A percentile compares a stretch with the other conserved stretches of the same genome.
phyloP scores from a whole-genome alignment of 2,888 invertebrate species.

The Neoascia interrupta region DNA sequence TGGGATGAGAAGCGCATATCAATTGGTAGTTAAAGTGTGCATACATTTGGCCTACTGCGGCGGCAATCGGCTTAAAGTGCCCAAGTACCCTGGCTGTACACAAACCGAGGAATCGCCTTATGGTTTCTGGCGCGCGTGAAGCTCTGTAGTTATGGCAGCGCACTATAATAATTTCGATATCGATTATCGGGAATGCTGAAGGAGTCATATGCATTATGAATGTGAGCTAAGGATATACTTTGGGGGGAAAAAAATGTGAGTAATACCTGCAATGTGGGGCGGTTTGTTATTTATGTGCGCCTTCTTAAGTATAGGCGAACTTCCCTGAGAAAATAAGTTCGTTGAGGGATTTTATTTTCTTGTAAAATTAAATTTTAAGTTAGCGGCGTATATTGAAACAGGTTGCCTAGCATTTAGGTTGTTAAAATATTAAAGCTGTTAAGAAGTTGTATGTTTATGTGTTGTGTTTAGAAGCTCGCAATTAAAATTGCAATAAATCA shows the following conservation, averaged over 20 bases:
- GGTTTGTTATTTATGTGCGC: constrained; percentile 46
- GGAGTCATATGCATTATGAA: constrained; percentile 14
- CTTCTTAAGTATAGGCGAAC: constrained; percentile 47
- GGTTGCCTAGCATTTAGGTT: too few species aligned
- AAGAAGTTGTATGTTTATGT: too few species aligned
- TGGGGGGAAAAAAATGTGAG: background rate
- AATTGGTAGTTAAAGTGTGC: constrained; percentile 58
- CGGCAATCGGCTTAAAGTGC: constrained; percentile 55
- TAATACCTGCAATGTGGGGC: constrained; percentile 10
- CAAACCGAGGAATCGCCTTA: constrained; percentile 9
- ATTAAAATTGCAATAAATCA: too few species aligned
- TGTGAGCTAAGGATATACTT: background rate
- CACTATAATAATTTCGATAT: constrained; percentile 63
- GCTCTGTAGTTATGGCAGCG: constrained; percentile 64
- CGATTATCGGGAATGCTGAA: constrained; percentile 57
- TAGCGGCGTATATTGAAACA: too few species aligned
- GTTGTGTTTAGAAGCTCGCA: too few species aligned
- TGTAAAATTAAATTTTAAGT: too few species aligned
- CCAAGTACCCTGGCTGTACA: constrained; percentile 39
- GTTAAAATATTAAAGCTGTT: too few species aligned
- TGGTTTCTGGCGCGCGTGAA: constrained; percentile 10
- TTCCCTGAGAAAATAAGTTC: constrained; percentile 17
- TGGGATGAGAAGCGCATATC: constrained; percentile 25
- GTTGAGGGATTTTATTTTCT: too few species aligned
- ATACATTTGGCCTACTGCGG: constrained; percentile 60